Evolutionary conservation across 2,113 vertebrate genomes (phyloP).

Genomic region (Ophthalmolycus amberensis): DNA sequence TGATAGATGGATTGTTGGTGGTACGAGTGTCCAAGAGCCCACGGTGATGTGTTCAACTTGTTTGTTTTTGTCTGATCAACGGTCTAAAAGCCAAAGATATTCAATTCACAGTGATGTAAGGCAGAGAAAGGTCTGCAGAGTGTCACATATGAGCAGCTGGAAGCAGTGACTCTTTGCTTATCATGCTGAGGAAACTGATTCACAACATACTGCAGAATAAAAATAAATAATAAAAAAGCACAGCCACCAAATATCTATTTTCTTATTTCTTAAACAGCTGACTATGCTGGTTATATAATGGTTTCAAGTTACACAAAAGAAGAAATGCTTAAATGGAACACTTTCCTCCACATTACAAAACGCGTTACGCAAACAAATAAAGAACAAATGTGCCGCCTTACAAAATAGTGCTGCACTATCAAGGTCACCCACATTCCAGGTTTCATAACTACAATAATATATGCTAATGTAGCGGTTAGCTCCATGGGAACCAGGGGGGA

Average conservation of each 20-base stretch:
- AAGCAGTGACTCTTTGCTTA: too few relatives aligned
- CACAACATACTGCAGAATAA: slow-evolving; percentile 11
- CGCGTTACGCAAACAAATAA: slow-evolving; percentile 37
- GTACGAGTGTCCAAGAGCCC: neutral
- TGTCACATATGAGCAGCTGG: neutral
- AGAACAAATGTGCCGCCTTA: slow-evolving; percentile 41
- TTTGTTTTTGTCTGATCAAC: too few relatives aligned
- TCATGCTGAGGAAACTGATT: neutral
- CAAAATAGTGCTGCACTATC: slow-evolving; percentile 67
- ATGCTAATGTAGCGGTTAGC: slow-evolving; percentile 59
- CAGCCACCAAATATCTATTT: neutral
- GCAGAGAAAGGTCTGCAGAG: neutral
- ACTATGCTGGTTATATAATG: neutral
- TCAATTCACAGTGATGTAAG: neutral
- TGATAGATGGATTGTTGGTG: neutral
- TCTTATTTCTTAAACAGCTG: neutral
- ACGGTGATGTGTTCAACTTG: neutral
- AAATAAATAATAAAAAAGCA: neutral
- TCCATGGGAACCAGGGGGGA: neutral
- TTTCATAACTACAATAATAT: slow-evolving; percentile 70
- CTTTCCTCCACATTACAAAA: slow-evolving; percentile 43
- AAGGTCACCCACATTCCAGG: slow-evolving; percentile 74
- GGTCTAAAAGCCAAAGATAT: too few relatives aligned
- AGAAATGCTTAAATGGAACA: neutral
- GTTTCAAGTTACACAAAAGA: neutral